Base-by-base conservation (phyloP, 2,888 invertebrate genomes). In the Electrophaes corylata region DNA sequence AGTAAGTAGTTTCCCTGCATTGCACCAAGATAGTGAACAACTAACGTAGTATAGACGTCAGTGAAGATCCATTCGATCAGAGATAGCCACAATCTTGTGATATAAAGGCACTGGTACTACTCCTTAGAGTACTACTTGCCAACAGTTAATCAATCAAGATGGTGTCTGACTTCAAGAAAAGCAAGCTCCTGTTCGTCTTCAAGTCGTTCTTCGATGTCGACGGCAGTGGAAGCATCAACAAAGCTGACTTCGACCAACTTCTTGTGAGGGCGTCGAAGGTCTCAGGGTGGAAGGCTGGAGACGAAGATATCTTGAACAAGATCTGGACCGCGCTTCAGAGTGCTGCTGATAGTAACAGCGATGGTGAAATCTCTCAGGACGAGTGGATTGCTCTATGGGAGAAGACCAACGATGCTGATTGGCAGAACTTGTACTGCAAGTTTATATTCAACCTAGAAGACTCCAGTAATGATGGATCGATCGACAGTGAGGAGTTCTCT, bases 371-470 rank as follows among this genome's bases (percentile, higher is more conserved):
- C 58, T 75, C 77, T 2, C 68, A 77, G 31, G 79, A 81, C 1
- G 82, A 82, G 43, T 82, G 82, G 82, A 70, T 81, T 19, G 31
- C 73, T 0, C 62, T 78, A 59, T 82, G 97, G 97, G 95, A 96
- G 67, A 94, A 94, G 44, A 94, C 95, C 33, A 92, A 95, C 62
- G 20, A 50, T 14, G 60, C 60, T 11, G 96, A 96, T 60, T 97
- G 97, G 97, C 97, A 97, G 82, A 94, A 93, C 69, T 93, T 94
- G 51, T 97, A 97, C 87, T 95, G 96, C 94, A 94, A 95, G 78
- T 96, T 97, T 83, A 96, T 96, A 94, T 97, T 97, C 81, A 95
- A 96, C 70, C 91, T 97, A 60, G 96, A 97, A 83, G 97, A 97
- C 75, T 95, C 96, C 50, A 96, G 96, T 74, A 95, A 95, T 61